Conservation (phyloP, 2,888 invertebrate species). For the Drosophila infuscata region DNA sequence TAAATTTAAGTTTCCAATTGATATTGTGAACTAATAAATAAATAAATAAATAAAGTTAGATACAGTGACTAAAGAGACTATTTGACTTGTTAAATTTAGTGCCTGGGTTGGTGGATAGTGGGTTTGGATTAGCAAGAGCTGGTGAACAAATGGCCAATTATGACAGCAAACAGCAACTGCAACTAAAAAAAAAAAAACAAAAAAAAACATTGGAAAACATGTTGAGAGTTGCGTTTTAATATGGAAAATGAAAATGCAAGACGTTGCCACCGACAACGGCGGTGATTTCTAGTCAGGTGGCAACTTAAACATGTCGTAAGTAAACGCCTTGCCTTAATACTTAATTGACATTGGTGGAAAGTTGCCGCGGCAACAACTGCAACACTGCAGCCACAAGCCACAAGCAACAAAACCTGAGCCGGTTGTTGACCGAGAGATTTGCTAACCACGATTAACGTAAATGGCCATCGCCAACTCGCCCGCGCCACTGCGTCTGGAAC, state of each 20-base stretch:
- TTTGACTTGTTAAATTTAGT: conserved; percentile 19
- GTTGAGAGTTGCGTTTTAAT: conserved; percentile 41
- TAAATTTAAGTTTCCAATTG: neutral
- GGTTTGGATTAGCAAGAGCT: conserved; percentile 48
- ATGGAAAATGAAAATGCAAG: conserved; percentile 55
- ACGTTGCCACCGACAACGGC: conserved; percentile 3
- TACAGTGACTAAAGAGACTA: neutral
- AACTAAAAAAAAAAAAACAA: conserved; percentile 11
- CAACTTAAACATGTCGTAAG: conserved; percentile 62
- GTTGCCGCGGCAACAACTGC: conserved; percentile 54
- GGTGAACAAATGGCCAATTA: conserved; percentile 66
- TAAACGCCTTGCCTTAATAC: conserved; percentile 75
- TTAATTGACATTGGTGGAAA: conserved; percentile 77
- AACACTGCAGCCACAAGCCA: conserved; percentile 8
- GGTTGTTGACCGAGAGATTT: conserved; percentile 72
- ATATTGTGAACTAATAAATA: neutral
- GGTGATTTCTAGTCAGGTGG: conserved; percentile 43
- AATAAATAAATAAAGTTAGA: neutral
- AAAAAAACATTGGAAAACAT: conserved; percentile 35
- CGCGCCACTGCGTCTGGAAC: conserved; percentile 51
- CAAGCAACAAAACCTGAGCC: conserved; percentile 31
- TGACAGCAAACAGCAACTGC: conserved; percentile 28
- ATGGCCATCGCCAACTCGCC: conserved; percentile 44
- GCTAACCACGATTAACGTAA: conserved; percentile 38
- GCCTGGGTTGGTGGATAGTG: neutral